These are phyloP conservation scores for Glareola pratincola DNA, from an alignment of 2,113 vertebrate species.

Conservation along the genomic window DNA sequence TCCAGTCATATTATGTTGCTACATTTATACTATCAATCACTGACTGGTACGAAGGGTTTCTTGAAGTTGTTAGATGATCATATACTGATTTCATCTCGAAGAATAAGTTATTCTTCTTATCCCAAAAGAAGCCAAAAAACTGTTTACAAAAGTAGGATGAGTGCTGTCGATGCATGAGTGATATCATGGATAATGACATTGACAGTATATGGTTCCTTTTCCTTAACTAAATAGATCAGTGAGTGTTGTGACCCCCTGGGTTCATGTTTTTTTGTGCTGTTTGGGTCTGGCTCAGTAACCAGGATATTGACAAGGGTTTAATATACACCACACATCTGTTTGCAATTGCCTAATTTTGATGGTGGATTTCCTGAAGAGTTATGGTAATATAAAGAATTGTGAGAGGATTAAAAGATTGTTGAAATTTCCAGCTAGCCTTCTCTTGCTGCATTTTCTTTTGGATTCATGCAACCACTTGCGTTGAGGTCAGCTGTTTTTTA, in stretches of 20 bases:
- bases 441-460: constrained; percentile 18
- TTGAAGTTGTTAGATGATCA: not conserved
- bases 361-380: constrained; percentile 48
- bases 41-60: not conserved
- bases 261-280: not conserved
- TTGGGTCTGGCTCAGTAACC: not conserved
- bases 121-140: not conserved
- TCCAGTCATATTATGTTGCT: not conserved
- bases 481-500: constrained; percentile 24
- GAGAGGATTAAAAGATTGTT: constrained; percentile 25
- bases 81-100: not conserved
- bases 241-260: not conserved
- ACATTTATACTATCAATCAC: not conserved
- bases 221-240: not conserved
- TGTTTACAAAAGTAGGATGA: not conserved
- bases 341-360: constrained; percentile 35
- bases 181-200: not conserved
- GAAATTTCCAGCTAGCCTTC: constrained; percentile 40
- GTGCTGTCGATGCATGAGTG: not conserved
- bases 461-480: not conserved
- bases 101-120: not conserved
- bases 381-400: constrained; percentile 25
- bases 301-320: not conserved
- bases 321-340: constrained; percentile 20
- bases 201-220: not conserved